Conservation (phyloP, 1,140 invertebrate species). For the Drosophila parabipectinata region DNA sequence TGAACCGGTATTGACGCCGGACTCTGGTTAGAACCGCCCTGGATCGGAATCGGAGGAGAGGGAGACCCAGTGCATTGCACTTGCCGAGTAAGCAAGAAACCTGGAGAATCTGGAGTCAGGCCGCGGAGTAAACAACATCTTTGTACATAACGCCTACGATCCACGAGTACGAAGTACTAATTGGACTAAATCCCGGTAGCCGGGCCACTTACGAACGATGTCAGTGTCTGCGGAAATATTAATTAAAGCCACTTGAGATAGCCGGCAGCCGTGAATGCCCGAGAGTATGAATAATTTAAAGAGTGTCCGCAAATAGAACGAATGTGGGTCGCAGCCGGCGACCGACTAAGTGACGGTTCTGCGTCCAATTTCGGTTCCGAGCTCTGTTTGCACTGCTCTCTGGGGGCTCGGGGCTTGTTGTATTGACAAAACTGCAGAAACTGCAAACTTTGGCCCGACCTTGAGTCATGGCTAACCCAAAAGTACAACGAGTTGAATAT, state of each 20-base stretch:
- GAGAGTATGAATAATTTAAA: constrained; percentile 30
- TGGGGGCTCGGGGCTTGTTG: constrained; percentile 35
- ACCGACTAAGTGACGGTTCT: constrained; percentile 23
- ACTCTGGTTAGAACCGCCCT: constrained; percentile 47
- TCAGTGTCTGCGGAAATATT: constrained; percentile 62
- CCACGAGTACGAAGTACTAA: constrained; percentile 52
- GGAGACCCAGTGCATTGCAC: constrained; percentile 65
- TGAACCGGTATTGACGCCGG: constrained; percentile 31
- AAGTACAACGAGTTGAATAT: constrained; percentile 41
- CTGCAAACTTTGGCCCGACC: constrained; percentile 49
- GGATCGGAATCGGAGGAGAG: constrained; percentile 22
- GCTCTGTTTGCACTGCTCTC: constrained; percentile 39
- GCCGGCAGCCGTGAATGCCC: constrained; percentile 1
- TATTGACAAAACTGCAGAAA: constrained; percentile 75
- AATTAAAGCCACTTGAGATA: constrained; percentile 68
- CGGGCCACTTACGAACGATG: constrained; percentile 35
- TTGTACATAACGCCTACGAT: neutral
- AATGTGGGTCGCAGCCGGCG: constrained; percentile 65
- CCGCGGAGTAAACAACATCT: constrained; percentile 13
- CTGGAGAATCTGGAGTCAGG: constrained; percentile 11
- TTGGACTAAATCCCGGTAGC: constrained; percentile 51
- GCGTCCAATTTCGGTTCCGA: constrained; percentile 14
- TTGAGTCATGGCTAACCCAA: constrained; percentile 60
- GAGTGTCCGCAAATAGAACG: constrained; percentile 51
- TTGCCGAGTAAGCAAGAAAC: constrained; percentile 17